These are phyloP conservation scores for Saccostrea echinata DNA, from an alignment of 1,140 invertebrate species.

Conservation along the genomic window DNA sequence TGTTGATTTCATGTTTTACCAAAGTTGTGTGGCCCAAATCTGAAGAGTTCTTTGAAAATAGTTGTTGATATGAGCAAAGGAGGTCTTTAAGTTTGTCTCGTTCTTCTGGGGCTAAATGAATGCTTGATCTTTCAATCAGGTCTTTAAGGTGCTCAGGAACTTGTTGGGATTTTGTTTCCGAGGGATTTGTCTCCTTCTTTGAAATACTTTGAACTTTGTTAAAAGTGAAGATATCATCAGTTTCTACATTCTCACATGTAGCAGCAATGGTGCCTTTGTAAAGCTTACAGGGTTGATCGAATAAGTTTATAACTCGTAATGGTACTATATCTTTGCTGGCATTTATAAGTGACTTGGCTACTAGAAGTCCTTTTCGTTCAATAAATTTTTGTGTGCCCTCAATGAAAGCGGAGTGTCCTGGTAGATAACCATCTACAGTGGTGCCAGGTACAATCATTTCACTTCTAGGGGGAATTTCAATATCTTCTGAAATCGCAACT, in stretches of 20 bases:
- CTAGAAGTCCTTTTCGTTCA: constrained; percentile 2
- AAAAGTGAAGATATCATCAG: neutral
- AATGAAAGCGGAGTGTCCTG: neutral
- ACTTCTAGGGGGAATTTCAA: constrained; percentile 23
- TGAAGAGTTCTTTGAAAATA: constrained; percentile 50
- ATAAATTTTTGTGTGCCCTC: constrained; percentile 28
- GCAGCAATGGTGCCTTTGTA: constrained; percentile 43
- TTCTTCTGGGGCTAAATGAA: neutral
- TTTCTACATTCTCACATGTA: too few relatives aligned
- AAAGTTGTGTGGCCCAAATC: constrained; percentile 52
- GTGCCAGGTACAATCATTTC: constrained; percentile 37
- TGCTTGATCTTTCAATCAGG: neutral
- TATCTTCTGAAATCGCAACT: constrained; percentile 39
- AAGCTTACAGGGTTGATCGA: constrained; percentile 5
- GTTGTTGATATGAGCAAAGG: neutral
- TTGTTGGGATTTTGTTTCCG: neutral
- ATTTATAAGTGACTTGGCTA: constrained; percentile 43
- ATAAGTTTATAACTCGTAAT: constrained; percentile 44
- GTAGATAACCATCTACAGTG: neutral
- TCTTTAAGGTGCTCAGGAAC: constrained; percentile 7
- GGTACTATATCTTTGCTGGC: constrained; percentile 25
- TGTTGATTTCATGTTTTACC: constrained; percentile 56
- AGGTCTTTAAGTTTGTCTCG: neutral
- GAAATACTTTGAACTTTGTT: neutral
- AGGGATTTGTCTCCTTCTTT: neutral